Base-by-base conservation (phyloP, 2,888 invertebrate species). In the Ptychoptera albimana region DNA sequence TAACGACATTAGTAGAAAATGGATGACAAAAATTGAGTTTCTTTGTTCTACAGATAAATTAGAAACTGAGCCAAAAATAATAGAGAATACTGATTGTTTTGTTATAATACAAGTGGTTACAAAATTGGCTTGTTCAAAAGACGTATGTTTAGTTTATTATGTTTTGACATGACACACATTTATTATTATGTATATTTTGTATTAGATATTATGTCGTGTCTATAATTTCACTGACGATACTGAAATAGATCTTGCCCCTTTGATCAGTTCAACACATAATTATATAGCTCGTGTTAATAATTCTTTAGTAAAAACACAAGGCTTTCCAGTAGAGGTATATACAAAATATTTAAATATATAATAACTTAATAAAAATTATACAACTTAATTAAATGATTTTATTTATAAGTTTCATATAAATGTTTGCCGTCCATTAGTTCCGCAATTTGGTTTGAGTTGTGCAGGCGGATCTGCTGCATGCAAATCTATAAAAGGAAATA, bases 11-110 rank as follows among this genome's bases (percentile, higher is more conserved):
- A 35, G 39, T 12, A 42, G 34, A 9, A 44, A 48, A 35, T 63
- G 63, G 62, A 58, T 61, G 42, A 66, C 65, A 42, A 61, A 59
- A 63, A 66, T 66, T 53, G 64, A 66, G 55, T 66, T 66, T 55
- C 58, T 62, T 47, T 66, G 66, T 48, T 56, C 58, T 40, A 55
- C 42, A 2, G 35, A 42, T 23, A 42, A 42, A 12, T 34, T 42
- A 43, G 47, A 48, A 40, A 46, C 34, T 34, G 52, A 49, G 42
- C 54, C 57, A 44, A 57, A 60, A 56, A 58, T 66, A 56, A 61
- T 65, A 56, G 65, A 65, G 57, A 63, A 65, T 54, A 57, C 62
- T 47, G 60, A 62, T 55, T 66, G 66, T 52, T 58, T 57, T 55
- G 51, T 66, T 50, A 53, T 63, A 53, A 63, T 66, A 55, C 61